Percentiles rank a stretch among this genome's conserved stretches.
Evolutionary conservation across 2,888 invertebrate species (phyloP).

Genomic region (Drosophila melanosoma): DNA sequence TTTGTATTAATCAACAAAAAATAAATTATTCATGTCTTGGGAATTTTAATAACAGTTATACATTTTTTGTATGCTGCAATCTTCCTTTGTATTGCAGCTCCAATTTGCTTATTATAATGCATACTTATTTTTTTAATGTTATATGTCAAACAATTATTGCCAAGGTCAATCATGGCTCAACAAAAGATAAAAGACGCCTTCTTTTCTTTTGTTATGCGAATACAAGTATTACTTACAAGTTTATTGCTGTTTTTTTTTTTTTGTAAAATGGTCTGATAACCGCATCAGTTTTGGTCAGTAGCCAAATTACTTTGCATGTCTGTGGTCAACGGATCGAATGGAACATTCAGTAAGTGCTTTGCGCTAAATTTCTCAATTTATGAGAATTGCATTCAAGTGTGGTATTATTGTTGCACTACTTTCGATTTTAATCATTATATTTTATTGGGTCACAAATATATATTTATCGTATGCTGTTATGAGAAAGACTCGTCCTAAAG

Average conservation of each 20-base stretch:
- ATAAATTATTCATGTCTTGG: background rate
- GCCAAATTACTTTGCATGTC: constrained; percentile 66
- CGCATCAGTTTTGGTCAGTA: constrained; percentile 36
- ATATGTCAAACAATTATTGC: constrained; percentile 68
- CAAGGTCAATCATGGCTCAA: constrained; percentile 74
- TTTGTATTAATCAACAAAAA: background rate
- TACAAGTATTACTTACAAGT: background rate
- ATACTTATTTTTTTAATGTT: constrained; percentile 25
- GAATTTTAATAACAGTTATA: background rate
- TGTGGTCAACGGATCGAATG: constrained; percentile 65
- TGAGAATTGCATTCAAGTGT: constrained; percentile 40
- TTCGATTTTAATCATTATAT: constrained; percentile 65
- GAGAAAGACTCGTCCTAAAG: constrained; percentile 4
- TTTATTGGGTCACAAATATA: constrained; percentile 61
- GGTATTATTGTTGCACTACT: constrained; percentile 54
- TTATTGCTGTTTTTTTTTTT: background rate
- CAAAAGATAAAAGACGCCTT: constrained; percentile 31
- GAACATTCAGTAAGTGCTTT: constrained; percentile 24
- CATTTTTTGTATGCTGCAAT: constrained; percentile 39
- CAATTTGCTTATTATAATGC: constrained; percentile 9
- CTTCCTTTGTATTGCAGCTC: background rate
- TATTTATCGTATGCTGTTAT: constrained; percentile 20
- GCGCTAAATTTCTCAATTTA: constrained; percentile 38
- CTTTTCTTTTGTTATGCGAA: constrained; percentile 14
- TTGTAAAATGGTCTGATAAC: constrained; percentile 7